These are phyloP conservation scores for Pleuronectes platessa DNA, from an alignment of 2,113 vertebrate genomes.

Conservation along the genomic window DNA sequence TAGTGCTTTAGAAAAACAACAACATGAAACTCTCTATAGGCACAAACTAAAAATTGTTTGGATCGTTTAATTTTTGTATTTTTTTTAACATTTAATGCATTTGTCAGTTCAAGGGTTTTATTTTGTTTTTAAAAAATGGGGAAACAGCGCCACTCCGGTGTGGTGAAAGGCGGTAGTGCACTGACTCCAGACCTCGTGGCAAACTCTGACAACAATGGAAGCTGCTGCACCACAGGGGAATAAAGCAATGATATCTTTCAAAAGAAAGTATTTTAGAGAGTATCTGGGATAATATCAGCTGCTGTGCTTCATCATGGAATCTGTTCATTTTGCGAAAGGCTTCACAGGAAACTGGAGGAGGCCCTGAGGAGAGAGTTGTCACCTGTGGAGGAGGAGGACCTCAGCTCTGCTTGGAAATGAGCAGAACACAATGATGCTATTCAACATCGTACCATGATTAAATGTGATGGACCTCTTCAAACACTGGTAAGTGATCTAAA, in stretches of 20 bases:
- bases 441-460: background rate
- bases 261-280: background rate
- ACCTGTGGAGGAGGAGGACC: background rate
- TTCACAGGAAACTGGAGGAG: background rate
- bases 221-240: too few relatives aligned
- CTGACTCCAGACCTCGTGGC: background rate
- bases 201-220: background rate
- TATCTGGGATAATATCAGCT: too few relatives aligned
- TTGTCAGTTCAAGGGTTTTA: too few relatives aligned
- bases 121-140: background rate
- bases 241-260: background rate
- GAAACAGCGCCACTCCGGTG: background rate
- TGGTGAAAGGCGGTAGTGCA: background rate
- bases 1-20: too few relatives aligned
- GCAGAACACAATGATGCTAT: background rate
- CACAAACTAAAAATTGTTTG: too few relatives aligned
- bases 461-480: background rate
- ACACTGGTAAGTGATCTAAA: too few relatives aligned
- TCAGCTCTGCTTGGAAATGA: background rate
- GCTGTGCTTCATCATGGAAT: background rate
- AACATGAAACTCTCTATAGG: too few relatives aligned
- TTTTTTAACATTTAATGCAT: too few relatives aligned
- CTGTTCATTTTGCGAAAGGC: background rate
- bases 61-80: too few relatives aligned
- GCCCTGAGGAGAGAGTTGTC: background rate